Conservation (phyloP, 2,888 invertebrate genomes). For the Hesperia comma region DNA sequence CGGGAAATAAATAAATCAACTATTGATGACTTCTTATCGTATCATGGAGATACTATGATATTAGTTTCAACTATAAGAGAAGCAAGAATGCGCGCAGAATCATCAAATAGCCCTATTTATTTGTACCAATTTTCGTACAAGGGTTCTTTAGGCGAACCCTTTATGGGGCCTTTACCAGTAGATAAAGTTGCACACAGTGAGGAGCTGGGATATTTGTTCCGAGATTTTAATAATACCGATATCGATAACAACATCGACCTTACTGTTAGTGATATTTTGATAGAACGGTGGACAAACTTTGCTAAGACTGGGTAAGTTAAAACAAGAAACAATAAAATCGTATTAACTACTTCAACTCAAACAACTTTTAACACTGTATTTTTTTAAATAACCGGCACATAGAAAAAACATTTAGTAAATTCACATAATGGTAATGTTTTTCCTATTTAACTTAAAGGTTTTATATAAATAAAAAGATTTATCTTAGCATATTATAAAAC, state of each 20-base stretch:
- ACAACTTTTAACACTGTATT: not conserved
- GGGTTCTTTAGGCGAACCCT: constrained; percentile 60
- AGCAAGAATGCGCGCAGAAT: constrained; percentile 54
- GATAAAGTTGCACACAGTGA: constrained; percentile 67
- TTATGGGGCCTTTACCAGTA: constrained; percentile 57
- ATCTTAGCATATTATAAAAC: too few relatives aligned
- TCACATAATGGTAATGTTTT: too few relatives aligned
- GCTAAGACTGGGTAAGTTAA: constrained; percentile 66
- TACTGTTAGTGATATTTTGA: constrained; percentile 59
- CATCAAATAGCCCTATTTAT: constrained; percentile 54
- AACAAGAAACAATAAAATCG: not conserved
- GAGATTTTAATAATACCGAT: constrained; percentile 44
- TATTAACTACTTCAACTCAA: not conserved
- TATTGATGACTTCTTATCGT: constrained; percentile 57
- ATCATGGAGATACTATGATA: constrained; percentile 74
- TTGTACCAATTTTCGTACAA: constrained; percentile 75
- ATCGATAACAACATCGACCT: constrained; percentile 51
- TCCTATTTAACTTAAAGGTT: too few relatives aligned
- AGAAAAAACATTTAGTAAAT: too few relatives aligned
- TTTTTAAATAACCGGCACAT: too few relatives aligned
- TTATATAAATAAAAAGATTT: too few relatives aligned
- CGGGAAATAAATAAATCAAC: constrained; percentile 48
- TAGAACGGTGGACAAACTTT: constrained; percentile 75
- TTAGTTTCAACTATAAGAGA: constrained; percentile 68
- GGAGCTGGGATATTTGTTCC: constrained; percentile 70